Conservation (phyloP, 2,888 invertebrate genomes). For the Philereme transversata region DNA sequence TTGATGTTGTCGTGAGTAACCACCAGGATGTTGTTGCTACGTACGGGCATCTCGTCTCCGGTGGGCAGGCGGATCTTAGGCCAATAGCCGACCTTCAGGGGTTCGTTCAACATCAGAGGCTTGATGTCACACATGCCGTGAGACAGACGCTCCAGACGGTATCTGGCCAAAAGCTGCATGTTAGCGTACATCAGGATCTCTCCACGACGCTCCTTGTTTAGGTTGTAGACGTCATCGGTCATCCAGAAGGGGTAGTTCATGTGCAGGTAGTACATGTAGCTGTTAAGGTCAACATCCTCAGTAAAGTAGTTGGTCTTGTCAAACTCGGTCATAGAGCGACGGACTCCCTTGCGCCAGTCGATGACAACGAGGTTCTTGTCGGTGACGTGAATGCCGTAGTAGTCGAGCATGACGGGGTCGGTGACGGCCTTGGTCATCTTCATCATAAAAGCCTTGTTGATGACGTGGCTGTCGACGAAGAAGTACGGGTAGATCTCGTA, state of each 20-base stretch:
- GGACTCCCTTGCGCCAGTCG: conserved; percentile 87
- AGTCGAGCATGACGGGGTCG: conserved; percentile 78
- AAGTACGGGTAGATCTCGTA: conserved; percentile 91
- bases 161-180: conserved; percentile 86
- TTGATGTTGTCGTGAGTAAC: conserved; percentile 59
- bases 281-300: conserved; percentile 90
- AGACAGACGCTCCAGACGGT: conserved; percentile 75
- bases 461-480: conserved; percentile 89
- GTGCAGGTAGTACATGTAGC: conserved; percentile 87
- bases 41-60: conserved; percentile 83
- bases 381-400: conserved; percentile 77
- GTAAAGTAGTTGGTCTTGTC: conserved; percentile 88
- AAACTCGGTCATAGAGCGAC: conserved; percentile 83
- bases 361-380: conserved; percentile 85
- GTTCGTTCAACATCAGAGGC: conserved; percentile 71
- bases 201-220: conserved; percentile 80
- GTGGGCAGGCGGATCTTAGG: conserved; percentile 83
- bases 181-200: conserved; percentile 85
- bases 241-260: conserved; percentile 89
- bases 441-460: conserved; percentile 86
- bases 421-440: conserved; percentile 85
- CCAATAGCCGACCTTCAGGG: conserved; percentile 81
- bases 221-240: conserved; percentile 78
- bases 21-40: conserved; percentile 69
- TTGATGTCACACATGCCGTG: conserved; percentile 79